Evolutionary conservation across 2,888 invertebrate species (phyloP).

Genomic region (Synanthedon myopaeformis): DNA sequence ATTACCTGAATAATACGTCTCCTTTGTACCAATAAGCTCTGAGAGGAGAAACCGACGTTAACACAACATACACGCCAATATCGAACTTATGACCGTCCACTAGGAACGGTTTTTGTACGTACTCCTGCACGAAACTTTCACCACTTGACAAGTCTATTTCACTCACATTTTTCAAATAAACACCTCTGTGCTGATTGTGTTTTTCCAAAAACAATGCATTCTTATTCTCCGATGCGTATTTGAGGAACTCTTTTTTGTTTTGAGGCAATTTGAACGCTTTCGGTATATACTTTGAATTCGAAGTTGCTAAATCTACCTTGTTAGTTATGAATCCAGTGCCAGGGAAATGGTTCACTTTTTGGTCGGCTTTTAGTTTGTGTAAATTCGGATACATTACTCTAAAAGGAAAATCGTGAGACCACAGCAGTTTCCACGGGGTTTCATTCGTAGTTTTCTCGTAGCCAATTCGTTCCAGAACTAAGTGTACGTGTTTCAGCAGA

Average conservation of each 20-base stretch:
- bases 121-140: slow-evolving; percentile 92
- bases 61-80: slow-evolving; percentile 92
- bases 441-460: slow-evolving; percentile 71
- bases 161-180: slow-evolving; percentile 77
- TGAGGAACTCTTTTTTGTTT: slow-evolving; percentile 76
- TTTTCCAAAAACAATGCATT: slow-evolving; percentile 88
- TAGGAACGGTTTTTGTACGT: slow-evolving; percentile 86
- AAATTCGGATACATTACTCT: slow-evolving; percentile 58
- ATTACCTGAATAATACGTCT: slow-evolving; percentile 88
- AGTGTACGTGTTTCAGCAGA: slow-evolving; percentile 83
- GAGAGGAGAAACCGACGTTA: slow-evolving; percentile 92
- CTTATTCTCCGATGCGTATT: slow-evolving; percentile 76
- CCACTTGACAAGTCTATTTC: slow-evolving; percentile 77
- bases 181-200: slow-evolving; percentile 90
- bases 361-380: slow-evolving; percentile 75
- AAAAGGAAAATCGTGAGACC: slow-evolving; percentile 96
- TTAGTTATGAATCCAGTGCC: slow-evolving; percentile 94
- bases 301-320: slow-evolving; percentile 88
- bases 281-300: slow-evolving; percentile 83
- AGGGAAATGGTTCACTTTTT: slow-evolving; percentile 93
- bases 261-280: slow-evolving; percentile 88
- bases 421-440: slow-evolving; percentile 86
- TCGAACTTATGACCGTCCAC: slow-evolving; percentile 97
- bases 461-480: slow-evolving; percentile 81
- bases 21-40: slow-evolving; percentile 90